Base-by-base conservation (phyloP, 1,140 invertebrate species). In the Antheraea mylitta region DNA sequence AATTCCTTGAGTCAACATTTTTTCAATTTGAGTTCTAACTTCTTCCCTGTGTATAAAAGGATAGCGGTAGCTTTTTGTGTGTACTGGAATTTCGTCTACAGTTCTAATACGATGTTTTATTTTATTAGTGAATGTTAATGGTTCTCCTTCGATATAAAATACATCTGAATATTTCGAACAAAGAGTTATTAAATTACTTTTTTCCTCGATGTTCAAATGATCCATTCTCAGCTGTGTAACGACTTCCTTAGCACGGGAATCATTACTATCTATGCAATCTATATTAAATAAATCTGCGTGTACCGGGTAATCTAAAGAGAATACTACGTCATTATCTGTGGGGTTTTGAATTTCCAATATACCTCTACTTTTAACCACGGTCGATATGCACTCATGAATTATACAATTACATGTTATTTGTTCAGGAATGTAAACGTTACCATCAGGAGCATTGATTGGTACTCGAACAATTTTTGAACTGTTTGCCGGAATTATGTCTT, bases 391-490 rank as follows among this genome's bases (percentile, higher is more conserved):
- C n/a, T 76, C 74, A n/a, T 58, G 60, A 45, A 73, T 66, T 45
- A 68, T 38, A 53, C 75, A 76, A 58, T 71, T 72, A 3, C 60
- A 76, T 7, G 71, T 71, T 9, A 66, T 67, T 37, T 75, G 73
- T 18, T 75, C 68, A 7, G 9, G 7, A 22, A 76, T 61, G 11
- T 48, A 38, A 6, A 48, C 71, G 18, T 76, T 71, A 37, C 74
- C 71, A 19, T 73, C 69, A 16, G 37, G 58, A 18, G 61, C 48
- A 48, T 73, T 67, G 59, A 73, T 65, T n/a, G 74, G 70, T 13
- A 72, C 38, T 22, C 22, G 60, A 42, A 73, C n/a, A 18, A 75
- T 8, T 67, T 73, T 76, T 18, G 68, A 60, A 10, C 66, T 62
- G 37, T 68, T 42, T 10, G 67, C 73, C 38, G 73, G 73, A 18